Evolutionary conservation across 1,140 invertebrate species (phyloP).

Genomic region (Drosophila orosa): DNA sequence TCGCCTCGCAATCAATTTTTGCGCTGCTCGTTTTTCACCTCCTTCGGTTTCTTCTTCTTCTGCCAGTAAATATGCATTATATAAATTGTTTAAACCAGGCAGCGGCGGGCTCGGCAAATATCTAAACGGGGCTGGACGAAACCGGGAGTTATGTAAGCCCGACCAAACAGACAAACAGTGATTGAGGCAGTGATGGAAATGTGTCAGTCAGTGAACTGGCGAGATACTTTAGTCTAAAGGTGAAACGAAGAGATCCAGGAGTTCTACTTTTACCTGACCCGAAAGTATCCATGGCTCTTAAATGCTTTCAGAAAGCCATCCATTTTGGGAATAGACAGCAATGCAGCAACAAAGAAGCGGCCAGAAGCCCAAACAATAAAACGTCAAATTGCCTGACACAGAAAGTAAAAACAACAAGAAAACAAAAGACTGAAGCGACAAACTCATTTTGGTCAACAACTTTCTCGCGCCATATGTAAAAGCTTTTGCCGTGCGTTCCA

Average conservation of each 20-base stretch:
- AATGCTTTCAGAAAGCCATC: slow-evolving; percentile 40
- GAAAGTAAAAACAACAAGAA: slow-evolving; percentile 51
- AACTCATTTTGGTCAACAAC: slow-evolving; percentile 64
- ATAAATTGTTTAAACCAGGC: slow-evolving; percentile 63
- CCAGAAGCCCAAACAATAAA: slow-evolving; percentile 56
- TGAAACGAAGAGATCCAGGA: slow-evolving; percentile 1
- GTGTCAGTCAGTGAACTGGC: slow-evolving; percentile 18
- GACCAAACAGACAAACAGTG: neutral
- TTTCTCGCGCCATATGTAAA: slow-evolving; percentile 57
- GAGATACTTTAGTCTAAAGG: too few relatives aligned
- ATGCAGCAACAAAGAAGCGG: slow-evolving; percentile 18
- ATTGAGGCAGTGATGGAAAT: slow-evolving; percentile 23
- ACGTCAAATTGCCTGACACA: slow-evolving; percentile 53
- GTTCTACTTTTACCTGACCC: slow-evolving; percentile 47
- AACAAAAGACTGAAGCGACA: slow-evolving; percentile 78
- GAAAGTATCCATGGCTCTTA: slow-evolving; percentile 7
- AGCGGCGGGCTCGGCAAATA: slow-evolving; percentile 12
- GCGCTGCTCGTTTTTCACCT: slow-evolving; percentile 22
- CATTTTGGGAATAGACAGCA: slow-evolving; percentile 28
- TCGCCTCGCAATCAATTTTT: slow-evolving; percentile 61
- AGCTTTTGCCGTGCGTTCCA: slow-evolving; percentile 44
- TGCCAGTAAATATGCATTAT: slow-evolving; percentile 63
- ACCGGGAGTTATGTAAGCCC: slow-evolving; percentile 34
- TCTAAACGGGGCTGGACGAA: slow-evolving; percentile 44
- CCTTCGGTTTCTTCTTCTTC: slow-evolving; percentile 39